A percentile compares a stretch with the other conserved stretches of the same genome.
These are phyloP conservation scores for Pipistrellus pygmaeus DNA, from an alignment of 2,797 vertebrate genomes.

Conservation along the genomic window DNA sequence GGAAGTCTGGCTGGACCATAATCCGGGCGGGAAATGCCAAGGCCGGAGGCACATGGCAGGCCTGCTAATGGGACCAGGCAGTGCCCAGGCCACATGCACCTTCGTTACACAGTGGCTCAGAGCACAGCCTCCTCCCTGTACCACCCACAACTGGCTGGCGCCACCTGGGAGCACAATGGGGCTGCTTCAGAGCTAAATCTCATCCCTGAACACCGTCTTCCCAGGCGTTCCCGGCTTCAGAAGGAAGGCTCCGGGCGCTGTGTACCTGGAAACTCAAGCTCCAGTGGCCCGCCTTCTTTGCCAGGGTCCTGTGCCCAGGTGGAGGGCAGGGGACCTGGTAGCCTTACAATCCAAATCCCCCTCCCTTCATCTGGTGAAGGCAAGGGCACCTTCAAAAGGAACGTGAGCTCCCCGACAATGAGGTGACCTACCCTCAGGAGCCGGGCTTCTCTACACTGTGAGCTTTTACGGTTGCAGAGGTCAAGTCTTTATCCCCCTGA, in stretches of 20 bases:
- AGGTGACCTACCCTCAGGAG: not conserved
- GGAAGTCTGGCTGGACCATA: conserved; percentile 64
- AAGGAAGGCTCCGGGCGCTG: not conserved
- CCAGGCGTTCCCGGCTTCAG: not conserved
- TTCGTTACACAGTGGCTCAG: not conserved
- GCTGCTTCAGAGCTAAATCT: not conserved
- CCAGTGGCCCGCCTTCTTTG: not conserved
- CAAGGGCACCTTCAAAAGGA: not conserved
- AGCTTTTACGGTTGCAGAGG: not conserved
- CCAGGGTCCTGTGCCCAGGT: not conserved
- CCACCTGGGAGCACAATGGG: not conserved
- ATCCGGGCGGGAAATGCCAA: conserved; percentile 50
- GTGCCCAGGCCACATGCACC: not conserved
- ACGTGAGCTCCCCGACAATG: fast-evolving
- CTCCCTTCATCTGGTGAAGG: not conserved
- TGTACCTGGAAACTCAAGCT: not conserved
- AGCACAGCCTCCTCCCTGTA: fast-evolving
- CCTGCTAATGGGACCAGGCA: not conserved
- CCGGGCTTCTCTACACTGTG: fast-evolving
- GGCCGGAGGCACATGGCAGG: not conserved
- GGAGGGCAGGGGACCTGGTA: not conserved
- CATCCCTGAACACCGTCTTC: not conserved
- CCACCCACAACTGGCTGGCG: not conserved
- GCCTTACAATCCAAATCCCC: not conserved
- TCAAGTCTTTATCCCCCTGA: not conserved